A percentile compares a stretch with the other conserved stretches of the same genome.
phyloP scores from a whole-genome alignment of 2,797 vertebrate species.

The Phoeniculus purpureus region DNA sequence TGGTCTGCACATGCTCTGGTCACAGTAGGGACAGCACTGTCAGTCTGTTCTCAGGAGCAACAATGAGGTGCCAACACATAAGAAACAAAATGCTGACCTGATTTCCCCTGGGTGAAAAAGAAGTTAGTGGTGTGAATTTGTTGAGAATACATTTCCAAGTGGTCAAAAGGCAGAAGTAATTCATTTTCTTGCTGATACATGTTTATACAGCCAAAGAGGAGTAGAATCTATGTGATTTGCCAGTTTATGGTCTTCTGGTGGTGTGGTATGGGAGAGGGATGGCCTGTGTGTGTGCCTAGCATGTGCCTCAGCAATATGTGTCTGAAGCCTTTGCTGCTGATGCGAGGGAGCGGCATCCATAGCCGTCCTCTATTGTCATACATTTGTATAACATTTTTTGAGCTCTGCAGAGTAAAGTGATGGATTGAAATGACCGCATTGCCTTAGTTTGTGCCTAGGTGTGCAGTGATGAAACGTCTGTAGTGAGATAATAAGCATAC shows the following conservation, averaged over 20 bases:
- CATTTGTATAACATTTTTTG: background rate
- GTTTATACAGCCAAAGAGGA: background rate
- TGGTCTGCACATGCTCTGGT: background rate
- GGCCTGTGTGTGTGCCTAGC: background rate
- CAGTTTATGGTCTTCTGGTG: background rate
- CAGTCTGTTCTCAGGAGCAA: background rate
- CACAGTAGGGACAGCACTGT: background rate
- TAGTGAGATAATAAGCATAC: background rate
- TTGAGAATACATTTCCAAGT: background rate
- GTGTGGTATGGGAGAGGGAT: background rate
- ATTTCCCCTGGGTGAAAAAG: background rate
- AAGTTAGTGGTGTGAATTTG: background rate
- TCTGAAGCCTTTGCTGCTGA: background rate
- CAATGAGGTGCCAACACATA: background rate
- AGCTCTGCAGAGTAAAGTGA: background rate
- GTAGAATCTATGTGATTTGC: background rate
- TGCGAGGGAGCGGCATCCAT: background rate
- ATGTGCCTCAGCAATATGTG: fast-evolving
- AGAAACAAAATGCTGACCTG: background rate
- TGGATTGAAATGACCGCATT: background rate
- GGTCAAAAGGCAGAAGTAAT: background rate
- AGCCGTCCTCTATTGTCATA: background rate
- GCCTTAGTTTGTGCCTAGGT: background rate
- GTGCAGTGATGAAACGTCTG: background rate
- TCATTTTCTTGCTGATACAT: background rate